Evolutionary conservation across 2,888 invertebrate genomes (phyloP), one percentile per base, ranked within the genome.

Genomic region (Apoderus coryli): DNA sequence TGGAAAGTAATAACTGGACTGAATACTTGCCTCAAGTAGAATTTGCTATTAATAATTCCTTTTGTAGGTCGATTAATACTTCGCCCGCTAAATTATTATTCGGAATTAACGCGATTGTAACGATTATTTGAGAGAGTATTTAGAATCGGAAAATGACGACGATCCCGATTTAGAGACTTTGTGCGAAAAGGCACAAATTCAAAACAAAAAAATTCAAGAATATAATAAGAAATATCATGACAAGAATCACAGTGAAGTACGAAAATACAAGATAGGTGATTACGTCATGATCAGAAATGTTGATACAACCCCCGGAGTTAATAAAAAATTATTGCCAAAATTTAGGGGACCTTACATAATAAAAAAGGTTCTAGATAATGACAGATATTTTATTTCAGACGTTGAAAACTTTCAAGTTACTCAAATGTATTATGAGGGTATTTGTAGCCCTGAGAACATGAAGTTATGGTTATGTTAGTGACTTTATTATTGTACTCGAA

Each of bases 311-410:
- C 32, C 39, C 5, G 37, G 36, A 6, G 31, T 38, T 10, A 42
- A 41, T 26, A 41, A 38, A 34, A 43, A 42, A 25, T 33, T 42
- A 13, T 31, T 43, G 3, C 41, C 39, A 13, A 43, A 44, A 35
- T 41, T 31, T 30, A 33, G 25, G 27, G 43, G 43, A 7, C 39
- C 38, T 10, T 43, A 44, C 32, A 35, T 31, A 14, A 22, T 42
- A 10, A 35, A 33, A 30, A 35, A 39, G 15, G 28, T 40, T 9
- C 30, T 44, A 28, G 34, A 22, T 15, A 40, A 44, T 29, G 44
- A 44, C 33, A 28, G 46, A 23, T 47, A 47, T n/a, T n/a, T n/a
- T n/a, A n/a, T n/a, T n/a, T n/a, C n/a, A n/a, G n/a, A n/a, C n/a
- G n/a, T n/a, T n/a, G n/a, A 12, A n/a, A 32, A 32, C 10, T 37